Conservation (phyloP, 2,113 vertebrate genomes). For the Porphyrio hochstetteri region DNA sequence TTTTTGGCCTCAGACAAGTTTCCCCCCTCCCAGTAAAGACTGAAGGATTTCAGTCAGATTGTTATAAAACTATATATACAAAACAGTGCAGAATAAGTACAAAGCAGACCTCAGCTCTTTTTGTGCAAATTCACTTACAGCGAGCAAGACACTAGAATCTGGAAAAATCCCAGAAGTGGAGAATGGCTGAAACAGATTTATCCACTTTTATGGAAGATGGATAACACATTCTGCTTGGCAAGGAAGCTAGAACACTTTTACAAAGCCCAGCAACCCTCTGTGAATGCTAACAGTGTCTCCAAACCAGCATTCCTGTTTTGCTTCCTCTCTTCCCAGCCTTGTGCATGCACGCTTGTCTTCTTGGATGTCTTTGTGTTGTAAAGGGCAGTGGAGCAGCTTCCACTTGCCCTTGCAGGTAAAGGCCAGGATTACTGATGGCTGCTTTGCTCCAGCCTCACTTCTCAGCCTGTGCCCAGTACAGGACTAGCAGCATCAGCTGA, state of each 20-base stretch:
- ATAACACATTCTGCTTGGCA: not conserved
- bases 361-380: not conserved
- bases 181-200: not conserved
- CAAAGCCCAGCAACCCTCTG: constrained; percentile 9
- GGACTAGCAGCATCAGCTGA: not conserved
- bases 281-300: constrained; percentile 25
- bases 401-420: not conserved
- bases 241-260: constrained; percentile 1
- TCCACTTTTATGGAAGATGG: not conserved
- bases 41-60: not conserved
- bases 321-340: not conserved
- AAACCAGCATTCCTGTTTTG: constrained; percentile 8
- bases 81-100: not conserved
- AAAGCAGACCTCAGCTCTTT: not conserved
- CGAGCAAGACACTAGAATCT: not conserved
- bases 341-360: not conserved
- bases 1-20: not conserved
- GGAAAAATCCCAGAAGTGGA: not conserved
- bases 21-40: not conserved
- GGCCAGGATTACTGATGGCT: not conserved
- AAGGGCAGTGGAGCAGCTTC: not conserved
- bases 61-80: not conserved
- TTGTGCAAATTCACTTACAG: not conserved
- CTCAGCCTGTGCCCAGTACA: not conserved
- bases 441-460: not conserved